Evolutionary conservation across 2,797 vertebrate genomes (phyloP).

Genomic region (Bryconaethiops microstoma): DNA sequence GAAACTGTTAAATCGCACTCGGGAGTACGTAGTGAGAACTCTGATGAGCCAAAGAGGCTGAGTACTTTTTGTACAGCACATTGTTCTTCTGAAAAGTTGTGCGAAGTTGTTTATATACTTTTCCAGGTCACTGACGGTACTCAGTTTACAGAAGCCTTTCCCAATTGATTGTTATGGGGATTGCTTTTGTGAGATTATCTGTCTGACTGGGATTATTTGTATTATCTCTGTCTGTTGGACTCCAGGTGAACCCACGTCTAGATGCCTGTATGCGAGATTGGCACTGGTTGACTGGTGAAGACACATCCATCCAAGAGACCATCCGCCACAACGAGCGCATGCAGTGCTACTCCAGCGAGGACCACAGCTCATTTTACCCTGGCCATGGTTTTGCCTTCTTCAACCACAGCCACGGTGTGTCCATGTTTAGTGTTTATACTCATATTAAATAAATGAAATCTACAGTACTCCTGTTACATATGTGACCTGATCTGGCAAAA

Average conservation of each 20-base stretch:
- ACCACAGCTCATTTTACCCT: constrained; percentile 87
- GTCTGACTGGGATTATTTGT: background rate
- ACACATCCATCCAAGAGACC: constrained; percentile 89
- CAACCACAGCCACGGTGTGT: constrained; percentile 83
- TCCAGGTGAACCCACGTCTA: constrained; percentile 91
- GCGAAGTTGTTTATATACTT: background rate
- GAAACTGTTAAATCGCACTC: background rate
- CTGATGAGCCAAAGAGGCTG: background rate
- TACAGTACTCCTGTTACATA: no score
- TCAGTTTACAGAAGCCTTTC: background rate
- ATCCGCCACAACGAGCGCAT: constrained; percentile 87
- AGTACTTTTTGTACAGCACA: background rate
- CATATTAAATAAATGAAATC: no score
- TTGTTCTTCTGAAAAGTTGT: background rate
- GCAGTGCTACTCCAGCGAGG: constrained; percentile 88
- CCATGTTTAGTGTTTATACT: background rate
- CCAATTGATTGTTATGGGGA: background rate
- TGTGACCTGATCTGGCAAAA: no score
- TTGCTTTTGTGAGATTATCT: background rate
- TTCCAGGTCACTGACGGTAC: background rate
- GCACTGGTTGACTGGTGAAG: constrained; percentile 92
- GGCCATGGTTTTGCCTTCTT: constrained; percentile 88
- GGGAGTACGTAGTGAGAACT: no score
- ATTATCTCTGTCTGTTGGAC: background rate
- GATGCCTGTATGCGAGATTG: constrained; percentile 94